Evolutionary conservation across 1,140 invertebrate genomes (phyloP), one percentile per base, ranked within the genome.

Genomic region (Neotoxoptera formosana): DNA sequence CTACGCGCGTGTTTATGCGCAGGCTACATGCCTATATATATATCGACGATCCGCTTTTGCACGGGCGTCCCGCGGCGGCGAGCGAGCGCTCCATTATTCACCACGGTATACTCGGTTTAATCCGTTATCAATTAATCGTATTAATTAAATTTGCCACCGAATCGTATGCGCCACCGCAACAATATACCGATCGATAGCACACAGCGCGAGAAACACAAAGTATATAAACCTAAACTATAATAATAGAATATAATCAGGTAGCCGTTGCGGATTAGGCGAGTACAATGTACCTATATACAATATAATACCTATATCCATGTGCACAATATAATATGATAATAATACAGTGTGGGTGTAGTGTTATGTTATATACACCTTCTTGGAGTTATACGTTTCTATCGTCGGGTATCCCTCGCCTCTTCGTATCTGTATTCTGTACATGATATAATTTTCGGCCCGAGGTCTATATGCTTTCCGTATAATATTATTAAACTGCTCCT

Each of bases 91-190:
- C 60, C 60, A 76, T 76, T 76, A 76, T 76, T 76, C 83, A 41
- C 84, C 83, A 41, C 84, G 45, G 84, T n/a, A 2, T 84, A 41
- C 45, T 3, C 84, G 45, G 20, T 53, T 92, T 83, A 81, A 76
- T 56, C 81, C 81, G 91, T 86, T 86, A 93, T 93, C 91, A 86
- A 93, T 93, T 93, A 86, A 84, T 41, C n/a, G 81, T 86, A 51
- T 53, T 93, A 93, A 93, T 93, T 92, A 48, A 47, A 83, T 92
- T 92, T 86, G 91, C 91, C 34, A 56, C 48, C 81, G 81, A 88
- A 88, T 88, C 87, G 48, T 88, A 21, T 48, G 83, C 83, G 83
- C 83, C 83, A 84, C 83, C 8, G 21, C 60, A 76, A 76, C 60
- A 76, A 76, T 76, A 76, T 76, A n/a, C 60, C 60, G n/a, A 76